Base-by-base conservation (phyloP, 2,888 invertebrate species). In the Campoplex capitator region DNA sequence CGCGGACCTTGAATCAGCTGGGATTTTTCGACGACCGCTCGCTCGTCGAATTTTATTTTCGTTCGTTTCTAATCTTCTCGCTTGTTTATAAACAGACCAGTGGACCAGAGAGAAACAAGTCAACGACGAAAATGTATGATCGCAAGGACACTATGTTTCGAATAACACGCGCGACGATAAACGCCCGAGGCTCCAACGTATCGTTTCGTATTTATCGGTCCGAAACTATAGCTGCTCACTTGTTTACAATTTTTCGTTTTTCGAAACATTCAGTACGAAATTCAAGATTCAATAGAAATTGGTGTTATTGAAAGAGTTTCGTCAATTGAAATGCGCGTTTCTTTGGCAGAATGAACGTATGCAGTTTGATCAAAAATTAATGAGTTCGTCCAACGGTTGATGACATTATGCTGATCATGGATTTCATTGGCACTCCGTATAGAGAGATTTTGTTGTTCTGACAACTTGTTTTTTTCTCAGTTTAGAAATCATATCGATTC, bases 101-200 rank as follows among this genome's bases (percentile, higher is more conserved):
- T 54, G 32, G 45, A 62, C 23, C 28, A 48, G 38, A 56, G 56
- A 54, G 73, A 73, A 74, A 74, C 73, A 54, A 38, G 56, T 56
- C 48, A 62, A 80, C 76, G 45, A 85, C 42, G 62, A 32, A 71
- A 81, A 76, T 68, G 35, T 76, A 23, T 76, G 76, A 81, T 65
- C 71, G 65, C 85, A 51, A 77, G 85, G 81, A 38, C 80, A 42
- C 70, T 71, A 70, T 84, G 54, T 71, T 54, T 71, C 73, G 16
- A 56, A 73, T 48, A 75, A 56, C 68, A 35, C 32, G 8, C 54
- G 54, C 35, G 42, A 51, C 51, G 51, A 67, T 28, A 6, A 3
- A 38, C 6, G 38, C 38, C 38, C 38, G 38, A 38, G 38, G 38
- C 38, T 3, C 38, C 6, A 3, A 3, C 3, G 6, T 4, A 35